These are phyloP conservation scores for Danio choprae DNA, from an alignment of 2,797 vertebrate genomes.

Conservation along the genomic window DNA sequence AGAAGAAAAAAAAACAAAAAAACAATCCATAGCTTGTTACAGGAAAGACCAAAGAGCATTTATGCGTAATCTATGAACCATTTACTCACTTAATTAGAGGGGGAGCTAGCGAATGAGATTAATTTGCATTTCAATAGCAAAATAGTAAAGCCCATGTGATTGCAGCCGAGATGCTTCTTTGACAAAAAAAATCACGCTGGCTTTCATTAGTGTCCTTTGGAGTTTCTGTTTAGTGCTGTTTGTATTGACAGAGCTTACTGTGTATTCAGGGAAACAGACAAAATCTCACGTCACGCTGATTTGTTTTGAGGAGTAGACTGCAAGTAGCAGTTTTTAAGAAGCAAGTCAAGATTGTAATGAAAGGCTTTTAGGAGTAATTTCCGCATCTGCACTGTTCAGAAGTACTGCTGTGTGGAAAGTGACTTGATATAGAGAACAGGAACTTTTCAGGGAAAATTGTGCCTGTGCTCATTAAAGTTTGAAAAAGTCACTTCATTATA, in stretches of 20 bases:
- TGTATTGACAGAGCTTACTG: not conserved
- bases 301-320: not conserved
- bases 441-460: not conserved
- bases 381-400: conserved; percentile 1
- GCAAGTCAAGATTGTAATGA: not conserved
- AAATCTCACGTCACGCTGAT: not conserved
- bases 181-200: conserved; percentile 11
- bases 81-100: conserved; percentile 33
- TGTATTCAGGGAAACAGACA: not conserved
- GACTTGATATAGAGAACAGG: not conserved
- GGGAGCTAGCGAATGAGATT: not conserved
- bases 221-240: conserved; percentile 17
- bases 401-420: not conserved
- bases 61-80: conserved; percentile 24
- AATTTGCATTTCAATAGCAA: conserved; percentile 35
- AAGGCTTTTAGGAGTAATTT: not conserved
- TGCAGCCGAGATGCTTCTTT: not conserved
- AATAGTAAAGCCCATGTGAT: not conserved
- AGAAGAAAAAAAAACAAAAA: not conserved
- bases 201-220: not conserved
- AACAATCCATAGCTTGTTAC: not conserved
- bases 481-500: not conserved
- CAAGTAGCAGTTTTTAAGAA: not conserved
- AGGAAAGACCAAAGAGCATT: not conserved
- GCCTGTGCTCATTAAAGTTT: conserved; percentile 5